These are phyloP conservation scores for Gymnarchus niloticus DNA, from an alignment of 2,113 vertebrate species.

Conservation along the genomic window DNA sequence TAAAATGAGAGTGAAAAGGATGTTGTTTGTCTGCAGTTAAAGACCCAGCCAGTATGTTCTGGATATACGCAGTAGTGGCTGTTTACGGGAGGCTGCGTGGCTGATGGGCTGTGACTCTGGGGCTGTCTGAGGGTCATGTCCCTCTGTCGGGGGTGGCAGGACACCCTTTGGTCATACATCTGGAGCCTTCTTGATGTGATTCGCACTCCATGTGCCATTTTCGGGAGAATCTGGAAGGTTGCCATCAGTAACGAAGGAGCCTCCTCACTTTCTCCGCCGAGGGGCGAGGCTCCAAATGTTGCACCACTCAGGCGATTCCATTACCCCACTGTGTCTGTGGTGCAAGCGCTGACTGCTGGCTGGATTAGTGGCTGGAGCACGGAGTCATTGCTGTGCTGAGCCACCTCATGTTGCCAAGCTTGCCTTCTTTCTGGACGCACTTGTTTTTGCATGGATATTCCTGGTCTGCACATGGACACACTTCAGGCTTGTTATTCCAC, in stretches of 20 bases:
- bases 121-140: too few species aligned
- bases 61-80: too few species aligned
- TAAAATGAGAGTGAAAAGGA: background rate
- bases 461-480: constrained; percentile 40
- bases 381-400: constrained; percentile 18
- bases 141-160: too few species aligned
- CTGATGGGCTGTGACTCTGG: too few species aligned
- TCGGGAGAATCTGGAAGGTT: background rate
- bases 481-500: constrained; percentile 48
- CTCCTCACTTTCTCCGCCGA: background rate
- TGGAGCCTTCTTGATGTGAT: too few species aligned
- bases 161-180: too few species aligned
- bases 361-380: constrained; percentile 40
- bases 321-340: background rate
- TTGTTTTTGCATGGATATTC: constrained; percentile 52
- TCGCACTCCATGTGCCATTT: too few species aligned
- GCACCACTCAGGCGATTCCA: background rate
- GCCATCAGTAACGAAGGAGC: background rate
- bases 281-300: background rate
- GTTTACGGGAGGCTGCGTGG: too few species aligned
- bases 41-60: background rate
- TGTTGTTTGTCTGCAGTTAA: background rate
- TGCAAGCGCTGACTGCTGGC: constrained; percentile 35
- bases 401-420: constrained; percentile 36
- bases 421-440: constrained; percentile 43